Conservation (phyloP, 2,113 vertebrate species). For the Meriones unguiculatus region DNA sequence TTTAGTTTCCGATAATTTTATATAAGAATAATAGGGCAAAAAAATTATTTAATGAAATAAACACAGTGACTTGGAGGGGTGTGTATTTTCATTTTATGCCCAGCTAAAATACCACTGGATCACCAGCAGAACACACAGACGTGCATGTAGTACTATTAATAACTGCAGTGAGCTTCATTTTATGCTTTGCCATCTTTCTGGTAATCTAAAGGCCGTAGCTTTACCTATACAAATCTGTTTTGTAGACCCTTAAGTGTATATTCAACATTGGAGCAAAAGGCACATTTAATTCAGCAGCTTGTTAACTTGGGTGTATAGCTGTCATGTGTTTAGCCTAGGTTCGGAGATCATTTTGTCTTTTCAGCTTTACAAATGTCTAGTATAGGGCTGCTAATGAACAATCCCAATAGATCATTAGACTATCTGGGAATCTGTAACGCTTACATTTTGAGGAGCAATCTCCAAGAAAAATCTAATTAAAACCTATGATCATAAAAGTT, state of each 20-base stretch:
- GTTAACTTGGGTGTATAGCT: background rate
- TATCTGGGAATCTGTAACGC: background rate
- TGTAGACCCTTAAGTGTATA: background rate
- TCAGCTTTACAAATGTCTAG: background rate
- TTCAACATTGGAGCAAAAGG: background rate
- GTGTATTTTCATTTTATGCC: background rate
- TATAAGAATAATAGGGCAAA: background rate
- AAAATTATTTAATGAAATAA: background rate
- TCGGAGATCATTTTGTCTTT: background rate
- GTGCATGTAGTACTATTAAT: background rate
- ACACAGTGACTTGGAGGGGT: background rate
- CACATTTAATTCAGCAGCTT: background rate
- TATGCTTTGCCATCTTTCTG: background rate
- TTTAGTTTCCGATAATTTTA: conserved; percentile 9
- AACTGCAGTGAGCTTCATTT: background rate
- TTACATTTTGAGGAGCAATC: background rate
- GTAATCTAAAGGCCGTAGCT: background rate
- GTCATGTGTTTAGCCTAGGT: background rate
- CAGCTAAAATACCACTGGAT: background rate
- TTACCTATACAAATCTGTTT: background rate
- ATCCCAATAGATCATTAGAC: background rate
- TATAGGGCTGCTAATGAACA: background rate
- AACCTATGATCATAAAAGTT: background rate
- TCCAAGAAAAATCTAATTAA: background rate
- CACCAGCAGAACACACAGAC: background rate